phyloP scores from a whole-genome alignment of 1,140 invertebrate species.

The Whitmania pigra region DNA sequence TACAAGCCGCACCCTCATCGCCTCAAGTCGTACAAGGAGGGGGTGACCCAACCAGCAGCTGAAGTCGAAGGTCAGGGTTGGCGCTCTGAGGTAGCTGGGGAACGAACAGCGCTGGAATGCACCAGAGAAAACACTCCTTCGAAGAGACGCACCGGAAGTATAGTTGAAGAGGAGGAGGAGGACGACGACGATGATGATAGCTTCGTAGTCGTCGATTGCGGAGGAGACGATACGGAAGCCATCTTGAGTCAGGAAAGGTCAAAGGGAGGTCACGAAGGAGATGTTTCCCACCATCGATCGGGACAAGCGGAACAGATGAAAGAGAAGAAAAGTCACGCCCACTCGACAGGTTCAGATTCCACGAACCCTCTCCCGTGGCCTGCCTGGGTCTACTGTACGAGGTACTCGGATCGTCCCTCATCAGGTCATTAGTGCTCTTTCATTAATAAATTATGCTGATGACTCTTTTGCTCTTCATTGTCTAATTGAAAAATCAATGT shows the following conservation, averaged over 20 bases:
- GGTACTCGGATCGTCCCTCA: slow-evolving; percentile 85
- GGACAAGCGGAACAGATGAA: background rate
- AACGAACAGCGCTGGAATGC: background rate
- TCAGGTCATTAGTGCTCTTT: slow-evolving; percentile 53
- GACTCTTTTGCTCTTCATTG: background rate
- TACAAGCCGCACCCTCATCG: background rate
- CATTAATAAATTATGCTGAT: too few relatives aligned
- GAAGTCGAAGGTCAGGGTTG: background rate
- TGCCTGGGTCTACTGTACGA: slow-evolving; percentile 91
- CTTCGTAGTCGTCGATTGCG: background rate
- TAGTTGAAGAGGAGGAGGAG: background rate
- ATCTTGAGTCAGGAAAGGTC: background rate
- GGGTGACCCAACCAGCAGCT: background rate
- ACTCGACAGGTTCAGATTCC: background rate
- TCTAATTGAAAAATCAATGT: background rate
- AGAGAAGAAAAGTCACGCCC: background rate
- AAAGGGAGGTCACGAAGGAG: background rate
- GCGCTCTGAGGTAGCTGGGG: background rate
- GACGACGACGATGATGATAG: slow-evolving; percentile 1
- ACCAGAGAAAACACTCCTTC: background rate
- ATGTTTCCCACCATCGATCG: background rate
- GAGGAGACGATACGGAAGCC: background rate
- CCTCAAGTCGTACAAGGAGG: background rate
- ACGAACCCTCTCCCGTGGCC: slow-evolving; percentile 51
- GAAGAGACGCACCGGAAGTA: background rate